Base-by-base conservation (phyloP, 1,140 invertebrate species). In the Eubasilissa regina region DNA sequence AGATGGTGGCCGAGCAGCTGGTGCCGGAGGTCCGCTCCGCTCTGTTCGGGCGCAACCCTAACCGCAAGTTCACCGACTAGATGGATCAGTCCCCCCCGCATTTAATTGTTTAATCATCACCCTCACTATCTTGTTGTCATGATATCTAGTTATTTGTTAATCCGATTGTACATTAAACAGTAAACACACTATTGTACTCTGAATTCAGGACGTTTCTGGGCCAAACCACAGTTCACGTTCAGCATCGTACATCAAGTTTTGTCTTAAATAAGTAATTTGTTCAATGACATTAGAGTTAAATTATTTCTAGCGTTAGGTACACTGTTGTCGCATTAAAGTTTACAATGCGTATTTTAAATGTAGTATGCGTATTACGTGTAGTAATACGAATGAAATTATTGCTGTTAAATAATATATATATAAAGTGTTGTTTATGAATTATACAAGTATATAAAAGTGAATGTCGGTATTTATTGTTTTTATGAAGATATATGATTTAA, bases 1-100 rank as follows among this genome's bases (percentile, higher is more conserved):
- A 98, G 84, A 91, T 99, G 86, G 97, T 99, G 86, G 96, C 97
- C 70, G 93, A 95, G 85, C 96, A 99, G 89, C 92, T 99, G 88
- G 89, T 99, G 84, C 98, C 98, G 8, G 94, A 98, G 87, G 95
- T 99, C 80, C 95, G 98, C 90, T 95, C 93, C 68, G 95, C 96
- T 35, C 90, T 99, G 66, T 99, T 99, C 89, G 98, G 98, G 43
- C 91, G 92, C 82, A 99, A 99, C 89, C 93, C 94, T 51, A 99
- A 99, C 91, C 94, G 98, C 85, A 97, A 97, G 92, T 99, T 99
- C 91, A 94, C 94, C 84, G 98, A 99, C 91, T 99, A 98, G 93
- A 85, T 35, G 9, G 55, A 3, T 25, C 13, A 21, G 15, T 6
- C 43, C 13, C 19, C 43, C 25, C 17, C 53, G 8, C 21, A 47